phyloP scores from a whole-genome alignment of 2,113 vertebrate genomes.

The Solenodon paradoxus region DNA sequence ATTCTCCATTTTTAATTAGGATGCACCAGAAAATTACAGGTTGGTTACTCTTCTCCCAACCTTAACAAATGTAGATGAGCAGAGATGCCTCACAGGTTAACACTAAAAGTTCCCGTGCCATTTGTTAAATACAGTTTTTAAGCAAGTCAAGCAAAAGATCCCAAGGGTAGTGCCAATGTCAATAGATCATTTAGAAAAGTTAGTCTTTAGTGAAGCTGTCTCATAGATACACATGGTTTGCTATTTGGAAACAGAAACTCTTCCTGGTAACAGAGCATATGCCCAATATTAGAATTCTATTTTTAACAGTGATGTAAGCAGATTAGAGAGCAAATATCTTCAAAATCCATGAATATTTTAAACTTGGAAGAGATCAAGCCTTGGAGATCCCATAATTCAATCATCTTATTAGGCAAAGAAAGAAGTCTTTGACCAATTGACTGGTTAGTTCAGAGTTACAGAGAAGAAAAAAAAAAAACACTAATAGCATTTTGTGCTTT shows the following conservation, averaged over 20 bases:
- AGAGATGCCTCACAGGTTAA: not conserved
- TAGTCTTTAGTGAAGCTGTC: not conserved
- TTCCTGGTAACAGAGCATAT: not conserved
- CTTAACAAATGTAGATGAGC: slow-evolving; percentile 48
- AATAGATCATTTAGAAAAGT: slow-evolving; percentile 31
- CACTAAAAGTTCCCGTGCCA: not conserved
- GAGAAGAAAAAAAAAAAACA: slow-evolving; percentile 1
- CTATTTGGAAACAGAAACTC: not conserved
- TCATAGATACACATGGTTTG: not conserved
- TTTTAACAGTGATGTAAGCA: not conserved
- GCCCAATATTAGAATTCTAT: not conserved
- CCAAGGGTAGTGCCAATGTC: not conserved
- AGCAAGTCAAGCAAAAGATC: slow-evolving; percentile 14
- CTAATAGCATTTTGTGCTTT: not conserved
- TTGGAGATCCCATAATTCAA: not conserved
- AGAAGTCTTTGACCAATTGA: not conserved
- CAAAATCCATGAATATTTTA: not conserved
- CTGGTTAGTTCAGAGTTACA: not conserved
- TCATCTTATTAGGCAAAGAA: slow-evolving; percentile 27
- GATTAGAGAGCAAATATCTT: not conserved
- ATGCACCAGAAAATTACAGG: slow-evolving; percentile 62
- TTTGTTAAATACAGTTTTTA: slow-evolving; percentile 46
- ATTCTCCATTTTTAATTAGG: slow-evolving; percentile 69
- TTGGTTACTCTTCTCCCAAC: slow-evolving; percentile 58
- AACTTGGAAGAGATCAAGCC: not conserved